These are phyloP conservation scores for Fulmarus glacialis DNA, from an alignment of 2,113 vertebrate genomes.

Conservation along the genomic window DNA sequence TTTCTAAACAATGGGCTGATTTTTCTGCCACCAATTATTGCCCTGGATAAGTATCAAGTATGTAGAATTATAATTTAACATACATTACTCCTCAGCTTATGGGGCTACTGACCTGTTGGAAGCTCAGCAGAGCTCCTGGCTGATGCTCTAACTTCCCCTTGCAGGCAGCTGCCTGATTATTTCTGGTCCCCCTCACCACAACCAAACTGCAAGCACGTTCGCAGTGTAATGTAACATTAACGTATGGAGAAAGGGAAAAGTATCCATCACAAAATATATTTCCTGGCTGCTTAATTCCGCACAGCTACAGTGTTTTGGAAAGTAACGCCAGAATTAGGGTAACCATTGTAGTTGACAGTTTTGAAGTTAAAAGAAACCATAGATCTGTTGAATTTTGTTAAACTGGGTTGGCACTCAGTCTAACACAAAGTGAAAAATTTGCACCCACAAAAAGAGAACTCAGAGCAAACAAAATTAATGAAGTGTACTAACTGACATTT, in stretches of 20 bases:
- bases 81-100: constrained; percentile 3
- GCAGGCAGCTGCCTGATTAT: background rate
- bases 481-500: background rate
- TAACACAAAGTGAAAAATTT: background rate
- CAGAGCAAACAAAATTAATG: background rate
- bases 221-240: rapidly evolving
- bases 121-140: background rate
- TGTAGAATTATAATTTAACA: constrained; percentile 21
- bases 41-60: constrained; percentile 56
- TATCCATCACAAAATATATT: background rate
- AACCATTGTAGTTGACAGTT: background rate
- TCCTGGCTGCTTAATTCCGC: background rate
- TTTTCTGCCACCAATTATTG: constrained; percentile 51
- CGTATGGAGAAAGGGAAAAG: rapidly evolving
- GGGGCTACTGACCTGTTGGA: constrained; percentile 4
- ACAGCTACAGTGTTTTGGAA: background rate
- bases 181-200: background rate
- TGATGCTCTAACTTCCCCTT: background rate
- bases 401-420: background rate
- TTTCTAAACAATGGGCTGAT: constrained; percentile 38
- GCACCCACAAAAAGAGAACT: background rate
- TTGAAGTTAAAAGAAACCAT: background rate
- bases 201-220: background rate
- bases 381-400: background rate
- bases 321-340: background rate